phyloP scores from a whole-genome alignment of 2,113 vertebrate genomes.

The Thermophis baileyi region DNA sequence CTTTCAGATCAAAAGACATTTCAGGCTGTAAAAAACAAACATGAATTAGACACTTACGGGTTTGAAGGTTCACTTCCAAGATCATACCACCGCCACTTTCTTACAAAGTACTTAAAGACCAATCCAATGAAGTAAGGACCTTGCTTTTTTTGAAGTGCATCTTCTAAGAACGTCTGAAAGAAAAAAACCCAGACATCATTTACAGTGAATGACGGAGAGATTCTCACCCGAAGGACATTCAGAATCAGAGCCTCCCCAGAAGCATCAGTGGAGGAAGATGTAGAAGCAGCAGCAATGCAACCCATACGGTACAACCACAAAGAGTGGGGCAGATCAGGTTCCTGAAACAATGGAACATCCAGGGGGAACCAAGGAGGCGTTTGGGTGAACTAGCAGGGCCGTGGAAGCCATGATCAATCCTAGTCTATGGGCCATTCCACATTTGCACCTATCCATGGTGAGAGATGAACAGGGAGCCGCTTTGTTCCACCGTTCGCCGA shows the following conservation, averaged over 20 bases:
- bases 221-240: neutral
- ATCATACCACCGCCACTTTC: too few species aligned
- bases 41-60: neutral
- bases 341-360: too few species aligned
- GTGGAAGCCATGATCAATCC: neutral
- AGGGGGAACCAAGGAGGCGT: neutral
- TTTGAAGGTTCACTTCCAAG: fast-evolving
- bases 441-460: neutral
- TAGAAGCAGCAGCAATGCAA: too few species aligned
- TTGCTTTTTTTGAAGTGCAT: neutral
- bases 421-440: neutral
- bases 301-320: too few species aligned
- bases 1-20: neutral
- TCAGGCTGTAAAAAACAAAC: neutral
- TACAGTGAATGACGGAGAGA: neutral
- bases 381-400: neutral
- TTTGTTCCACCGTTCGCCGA: fast-evolving
- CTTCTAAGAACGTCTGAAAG: neutral
- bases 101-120: too few species aligned
- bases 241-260: neutral
- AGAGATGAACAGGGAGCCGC: neutral
- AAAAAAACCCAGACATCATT: neutral
- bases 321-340: too few species aligned
- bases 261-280: neutral
- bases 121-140: neutral